A percentile compares a stretch with the other conserved stretches of the same genome.
Conservation (phyloP, 2,113 vertebrate genomes). For the Oreotragus oreotragus region DNA sequence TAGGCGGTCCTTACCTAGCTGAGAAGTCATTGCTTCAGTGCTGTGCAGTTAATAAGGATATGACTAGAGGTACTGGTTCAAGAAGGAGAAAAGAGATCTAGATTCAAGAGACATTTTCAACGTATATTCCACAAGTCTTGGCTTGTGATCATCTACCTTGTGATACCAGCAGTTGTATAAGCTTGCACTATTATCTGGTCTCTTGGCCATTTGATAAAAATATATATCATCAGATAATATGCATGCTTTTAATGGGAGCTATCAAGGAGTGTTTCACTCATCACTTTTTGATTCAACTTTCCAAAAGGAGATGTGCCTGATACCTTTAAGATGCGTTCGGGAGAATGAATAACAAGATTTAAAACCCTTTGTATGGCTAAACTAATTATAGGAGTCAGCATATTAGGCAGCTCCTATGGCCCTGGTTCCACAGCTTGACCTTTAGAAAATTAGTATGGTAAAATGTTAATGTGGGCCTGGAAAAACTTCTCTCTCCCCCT, state of each 20-base stretch:
- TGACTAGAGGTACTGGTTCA: not conserved
- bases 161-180: not conserved
- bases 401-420: not conserved
- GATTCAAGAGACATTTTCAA: not conserved
- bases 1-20: not conserved
- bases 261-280: not conserved
- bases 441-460: constrained; percentile 17
- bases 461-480: not conserved
- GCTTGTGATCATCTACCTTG: not conserved
- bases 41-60: not conserved
- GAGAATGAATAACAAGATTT: not conserved
- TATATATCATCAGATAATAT: not conserved
- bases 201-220: not conserved
- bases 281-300: not conserved
- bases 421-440: not conserved
- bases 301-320: not conserved
- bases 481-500: not conserved
- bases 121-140: not conserved
- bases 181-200: not conserved
- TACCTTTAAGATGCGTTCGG: not conserved
- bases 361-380: not conserved
- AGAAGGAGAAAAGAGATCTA: not conserved
- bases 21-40: not conserved
- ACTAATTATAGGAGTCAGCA: not conserved
- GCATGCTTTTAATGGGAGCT: not conserved